A percentile compares a stretch with the other conserved stretches of the same genome.
These are phyloP conservation scores for Pseudomyrmex gracilis DNA, from an alignment of 1,140 invertebrate species.

Conservation along the genomic window DNA sequence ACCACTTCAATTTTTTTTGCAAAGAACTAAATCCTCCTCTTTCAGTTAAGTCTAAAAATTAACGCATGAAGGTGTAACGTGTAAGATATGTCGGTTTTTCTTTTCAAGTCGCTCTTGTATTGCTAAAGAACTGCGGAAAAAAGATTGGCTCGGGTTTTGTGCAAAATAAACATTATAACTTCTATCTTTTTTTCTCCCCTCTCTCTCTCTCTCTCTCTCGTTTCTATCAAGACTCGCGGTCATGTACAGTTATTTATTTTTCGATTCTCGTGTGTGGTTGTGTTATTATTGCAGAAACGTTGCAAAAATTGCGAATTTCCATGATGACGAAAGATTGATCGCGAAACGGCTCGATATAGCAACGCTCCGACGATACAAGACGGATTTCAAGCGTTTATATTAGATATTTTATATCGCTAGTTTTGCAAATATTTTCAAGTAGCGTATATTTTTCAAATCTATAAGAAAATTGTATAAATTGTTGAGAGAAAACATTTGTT, in stretches of 20 bases:
- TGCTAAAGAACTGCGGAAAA: neutral
- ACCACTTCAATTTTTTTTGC: slow-evolving; percentile 21
- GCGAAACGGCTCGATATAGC: too few relatives aligned
- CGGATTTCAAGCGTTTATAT: neutral
- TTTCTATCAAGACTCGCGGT: neutral
- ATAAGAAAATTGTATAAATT: neutral
- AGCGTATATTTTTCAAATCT: neutral
- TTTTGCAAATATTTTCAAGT: neutral
- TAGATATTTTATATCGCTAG: neutral
- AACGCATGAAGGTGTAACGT: neutral
- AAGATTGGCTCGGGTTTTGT: neutral
- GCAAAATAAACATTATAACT: slow-evolving; percentile 16
- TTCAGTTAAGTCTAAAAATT: slow-evolving; percentile 17
- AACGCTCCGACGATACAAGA: too few relatives aligned
- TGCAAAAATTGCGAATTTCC: slow-evolving; percentile 19
- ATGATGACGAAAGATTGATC: slow-evolving; percentile 15
- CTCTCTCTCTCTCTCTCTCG: too few relatives aligned
- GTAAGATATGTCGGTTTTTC: neutral
- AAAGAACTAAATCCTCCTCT: neutral
- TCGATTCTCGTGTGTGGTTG: slow-evolving; percentile 10
- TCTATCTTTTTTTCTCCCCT: neutral
- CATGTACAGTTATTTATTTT: neutral
- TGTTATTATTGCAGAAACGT: slow-evolving; percentile 8
- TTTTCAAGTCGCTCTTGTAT: neutral
- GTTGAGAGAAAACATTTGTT: neutral